phyloP scores from a whole-genome alignment of 2,888 invertebrate genomes.

The Aquatica leii region DNA sequence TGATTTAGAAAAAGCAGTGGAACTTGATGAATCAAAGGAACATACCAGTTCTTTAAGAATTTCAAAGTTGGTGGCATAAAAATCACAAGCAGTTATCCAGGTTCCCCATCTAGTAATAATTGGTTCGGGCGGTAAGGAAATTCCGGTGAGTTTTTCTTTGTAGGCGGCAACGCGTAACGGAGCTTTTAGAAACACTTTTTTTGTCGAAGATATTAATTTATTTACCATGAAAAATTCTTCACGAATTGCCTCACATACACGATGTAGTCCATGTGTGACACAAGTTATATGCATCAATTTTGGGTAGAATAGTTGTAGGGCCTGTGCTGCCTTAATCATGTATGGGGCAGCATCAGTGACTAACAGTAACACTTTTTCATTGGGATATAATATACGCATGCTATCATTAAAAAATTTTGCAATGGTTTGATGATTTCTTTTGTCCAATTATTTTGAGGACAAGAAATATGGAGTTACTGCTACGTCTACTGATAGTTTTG shows the following conservation, averaged over 20 bases:
- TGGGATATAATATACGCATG: slow-evolving; percentile 19
- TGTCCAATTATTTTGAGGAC: slow-evolving; percentile 15
- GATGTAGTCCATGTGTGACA: slow-evolving; percentile 5
- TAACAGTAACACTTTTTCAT: slow-evolving; percentile 18
- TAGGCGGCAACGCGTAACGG: slow-evolving; percentile 6
- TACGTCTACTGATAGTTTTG: slow-evolving; percentile 3
- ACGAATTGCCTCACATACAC: slow-evolving; percentile 10
- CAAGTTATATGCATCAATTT: slow-evolving; percentile 17
- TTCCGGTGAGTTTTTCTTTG: slow-evolving; percentile 1
- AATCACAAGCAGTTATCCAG: slow-evolving; percentile 1
- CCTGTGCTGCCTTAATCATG: too few relatives aligned
- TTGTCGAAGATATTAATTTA: too few relatives aligned
- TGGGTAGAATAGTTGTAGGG: too few relatives aligned
- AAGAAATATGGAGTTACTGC: slow-evolving; percentile 13
- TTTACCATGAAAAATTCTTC: slow-evolving; percentile 5
- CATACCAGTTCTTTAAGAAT: slow-evolving; percentile 13
- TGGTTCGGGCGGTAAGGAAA: slow-evolving; percentile 10
- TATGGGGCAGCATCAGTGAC: slow-evolving; percentile 5
- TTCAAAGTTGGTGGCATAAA: slow-evolving; percentile 9
- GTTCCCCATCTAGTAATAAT: slow-evolving; percentile 8
- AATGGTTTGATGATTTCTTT: slow-evolving; percentile 17
- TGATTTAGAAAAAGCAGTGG: slow-evolving; percentile 16
- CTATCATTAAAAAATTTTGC: slow-evolving; percentile 18
- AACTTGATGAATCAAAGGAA: slow-evolving; percentile 17
- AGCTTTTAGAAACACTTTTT: slow-evolving; percentile 16